phyloP scores from a whole-genome alignment of 2,888 invertebrate species.

The Parasteatoda lunata region DNA sequence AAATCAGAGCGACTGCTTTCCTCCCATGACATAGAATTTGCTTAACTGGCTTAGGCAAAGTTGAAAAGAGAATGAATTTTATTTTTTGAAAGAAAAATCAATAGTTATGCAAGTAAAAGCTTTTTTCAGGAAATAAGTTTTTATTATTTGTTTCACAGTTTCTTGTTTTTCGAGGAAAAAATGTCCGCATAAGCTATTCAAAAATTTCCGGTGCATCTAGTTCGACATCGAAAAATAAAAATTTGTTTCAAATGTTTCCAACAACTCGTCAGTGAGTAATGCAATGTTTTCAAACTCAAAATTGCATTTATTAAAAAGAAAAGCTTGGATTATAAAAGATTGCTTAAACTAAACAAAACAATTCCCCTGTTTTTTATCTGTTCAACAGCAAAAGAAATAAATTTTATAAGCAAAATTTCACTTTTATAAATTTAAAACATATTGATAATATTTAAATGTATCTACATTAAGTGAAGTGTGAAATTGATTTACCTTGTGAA shows the following conservation, averaged over 20 bases:
- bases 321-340: neutral
- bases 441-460: too few relatives aligned
- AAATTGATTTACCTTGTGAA: too few relatives aligned
- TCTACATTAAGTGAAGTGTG: too few relatives aligned
- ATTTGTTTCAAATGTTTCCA: neutral
- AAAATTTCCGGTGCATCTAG: constrained; percentile 20
- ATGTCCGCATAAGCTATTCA: constrained; percentile 2
- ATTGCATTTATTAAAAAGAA: neutral
- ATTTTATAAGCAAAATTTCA: too few relatives aligned
- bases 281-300: neutral
- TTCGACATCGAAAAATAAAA: constrained; percentile 10
- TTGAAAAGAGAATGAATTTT: neutral
- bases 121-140: neutral
- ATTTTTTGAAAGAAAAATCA: constrained; percentile 21
- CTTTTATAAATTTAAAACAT: too few relatives aligned
- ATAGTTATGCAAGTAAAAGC: constrained; percentile 35
- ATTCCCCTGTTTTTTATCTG: too few relatives aligned
- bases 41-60: constrained; percentile 28
- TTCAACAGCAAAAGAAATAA: too few relatives aligned
- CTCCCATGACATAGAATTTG: constrained; percentile 11
- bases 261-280: constrained; percentile 3
- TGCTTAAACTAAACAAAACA: too few relatives aligned
- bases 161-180: constrained; percentile 4
- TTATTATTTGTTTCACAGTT: neutral
- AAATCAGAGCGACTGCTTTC: constrained; percentile 7